A percentile compares a stretch with the other conserved stretches of the same genome.
phyloP scores from a whole-genome alignment of 2,797 vertebrate genomes.

The Rousettus madagascariensis region DNA sequence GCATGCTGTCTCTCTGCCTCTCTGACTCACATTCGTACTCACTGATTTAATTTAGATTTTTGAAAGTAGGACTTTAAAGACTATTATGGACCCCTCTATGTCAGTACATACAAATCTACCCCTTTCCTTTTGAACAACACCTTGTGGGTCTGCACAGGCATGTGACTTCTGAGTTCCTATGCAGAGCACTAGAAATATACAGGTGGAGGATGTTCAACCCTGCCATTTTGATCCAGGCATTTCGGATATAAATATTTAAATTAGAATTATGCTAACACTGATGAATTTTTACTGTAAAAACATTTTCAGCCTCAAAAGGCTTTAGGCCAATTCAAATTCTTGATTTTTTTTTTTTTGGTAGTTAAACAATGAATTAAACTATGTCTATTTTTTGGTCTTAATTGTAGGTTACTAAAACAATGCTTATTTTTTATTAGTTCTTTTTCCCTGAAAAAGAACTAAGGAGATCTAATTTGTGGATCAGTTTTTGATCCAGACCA shows the following conservation, averaged over 20 bases:
- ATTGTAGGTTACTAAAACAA: neutral
- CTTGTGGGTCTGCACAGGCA: neutral
- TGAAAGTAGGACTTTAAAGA: neutral
- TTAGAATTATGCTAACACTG: neutral
- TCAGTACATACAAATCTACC: neutral
- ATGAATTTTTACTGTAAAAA: conserved; percentile 34
- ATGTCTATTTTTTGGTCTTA: neutral
- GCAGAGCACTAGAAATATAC: neutral
- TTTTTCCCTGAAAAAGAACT: neutral
- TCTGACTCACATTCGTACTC: neutral
- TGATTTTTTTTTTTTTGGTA: neutral
- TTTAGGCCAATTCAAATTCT: neutral
- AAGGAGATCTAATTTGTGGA: neutral
- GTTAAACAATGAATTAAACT: neutral
- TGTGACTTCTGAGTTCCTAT: neutral
- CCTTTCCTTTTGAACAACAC: neutral
- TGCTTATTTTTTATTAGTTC: neutral
- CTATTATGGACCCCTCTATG: neutral
- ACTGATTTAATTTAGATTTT: neutral
- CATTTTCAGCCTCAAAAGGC: neutral
- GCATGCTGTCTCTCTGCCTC: neutral
- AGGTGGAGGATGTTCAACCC: neutral
- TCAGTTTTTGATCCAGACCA: neutral
- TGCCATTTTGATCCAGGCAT: neutral
- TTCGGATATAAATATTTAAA: conserved; percentile 37